Evolutionary conservation across 2,113 vertebrate species (phyloP), one percentile per base, ranked within the genome.

Genomic region (Caloenas nicobarica): DNA sequence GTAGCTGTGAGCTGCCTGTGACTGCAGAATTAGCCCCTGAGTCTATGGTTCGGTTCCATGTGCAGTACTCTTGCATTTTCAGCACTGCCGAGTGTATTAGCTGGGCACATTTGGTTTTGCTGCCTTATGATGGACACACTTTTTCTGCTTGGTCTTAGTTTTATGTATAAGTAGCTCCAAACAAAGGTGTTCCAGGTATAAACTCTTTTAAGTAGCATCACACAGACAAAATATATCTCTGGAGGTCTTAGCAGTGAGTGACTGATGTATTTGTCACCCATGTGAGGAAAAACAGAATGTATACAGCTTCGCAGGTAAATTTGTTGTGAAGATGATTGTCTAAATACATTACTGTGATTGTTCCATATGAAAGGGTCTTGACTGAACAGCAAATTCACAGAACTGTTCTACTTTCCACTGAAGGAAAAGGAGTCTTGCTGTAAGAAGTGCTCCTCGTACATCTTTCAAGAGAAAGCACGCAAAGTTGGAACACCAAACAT

Each of bases 71-170:
- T 51, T 5, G 2, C 1, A 2, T n/a, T 65, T 56, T 80, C 44
- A 84, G 33, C 5, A 9, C 34, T 84, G 29, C 19, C 33, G 57
- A 57, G 12, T 62, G 3, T 25, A 38, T 85, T 82, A 38, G 29
- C 72, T 81, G 66, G 31, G 16, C n/a, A 46, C 50, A 48, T n/a
- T 88, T 28, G 46, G 33, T 78, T 71, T 68, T 53, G 81, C 24
- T 17, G 4, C 38, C n/a, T 68, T 58, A 8, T 28, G 23, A 58
- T 0, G 2, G 66, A 38, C 7, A 13, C 2, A 0, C 9, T 2
- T 23, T 82, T 89, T 60, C 60, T 87, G 5, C 66, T 88, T 88
- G 40, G 36, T 62, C 36, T 79, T 85, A 26, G 3, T 91, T 89
- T 85, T 72, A 7, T 13, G 34, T 56, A 78, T 58, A 86, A 77